Evolutionary conservation across 2,888 invertebrate genomes (phyloP).

Genomic region (Chelonus formosanus): DNA sequence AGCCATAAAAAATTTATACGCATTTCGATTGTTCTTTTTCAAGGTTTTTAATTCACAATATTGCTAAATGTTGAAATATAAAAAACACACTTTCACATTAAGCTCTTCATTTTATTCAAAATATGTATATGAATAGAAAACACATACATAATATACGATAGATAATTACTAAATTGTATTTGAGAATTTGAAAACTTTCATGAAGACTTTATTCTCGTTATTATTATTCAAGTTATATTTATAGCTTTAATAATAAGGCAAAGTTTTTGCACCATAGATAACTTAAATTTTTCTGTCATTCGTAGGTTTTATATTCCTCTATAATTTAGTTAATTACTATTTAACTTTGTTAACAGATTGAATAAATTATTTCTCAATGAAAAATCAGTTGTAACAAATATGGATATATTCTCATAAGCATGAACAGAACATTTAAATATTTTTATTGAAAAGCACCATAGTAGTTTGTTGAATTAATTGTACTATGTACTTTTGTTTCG

Average conservation of each 20-base stretch:
- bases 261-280: constrained; percentile 48
- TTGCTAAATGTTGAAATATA: neutral
- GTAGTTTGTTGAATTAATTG: constrained; percentile 15
- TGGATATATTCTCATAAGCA: no score
- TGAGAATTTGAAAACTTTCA: constrained; percentile 3
- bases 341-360: no score
- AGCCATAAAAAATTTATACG: no score
- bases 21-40: neutral
- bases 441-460: constrained; percentile 22
- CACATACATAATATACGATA: constrained; percentile 58
- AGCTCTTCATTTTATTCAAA: constrained; percentile 58
- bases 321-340: no score
- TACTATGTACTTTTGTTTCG: constrained; percentile 11
- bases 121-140: constrained; percentile 63
- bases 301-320: no score
- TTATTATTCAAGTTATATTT: constrained; percentile 6
- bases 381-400: no score
- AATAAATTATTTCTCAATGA: no score
- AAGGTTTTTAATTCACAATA: neutral
- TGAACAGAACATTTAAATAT: neutral
- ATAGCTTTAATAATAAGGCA: constrained; percentile 41
- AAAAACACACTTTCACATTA: constrained; percentile 11
- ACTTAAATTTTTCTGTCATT: constrained; percentile 33
- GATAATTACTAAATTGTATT: constrained; percentile 2
- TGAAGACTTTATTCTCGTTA: neutral